Base-by-base conservation (phyloP, 2,113 vertebrate species). In the Plotosus lineatus region DNA sequence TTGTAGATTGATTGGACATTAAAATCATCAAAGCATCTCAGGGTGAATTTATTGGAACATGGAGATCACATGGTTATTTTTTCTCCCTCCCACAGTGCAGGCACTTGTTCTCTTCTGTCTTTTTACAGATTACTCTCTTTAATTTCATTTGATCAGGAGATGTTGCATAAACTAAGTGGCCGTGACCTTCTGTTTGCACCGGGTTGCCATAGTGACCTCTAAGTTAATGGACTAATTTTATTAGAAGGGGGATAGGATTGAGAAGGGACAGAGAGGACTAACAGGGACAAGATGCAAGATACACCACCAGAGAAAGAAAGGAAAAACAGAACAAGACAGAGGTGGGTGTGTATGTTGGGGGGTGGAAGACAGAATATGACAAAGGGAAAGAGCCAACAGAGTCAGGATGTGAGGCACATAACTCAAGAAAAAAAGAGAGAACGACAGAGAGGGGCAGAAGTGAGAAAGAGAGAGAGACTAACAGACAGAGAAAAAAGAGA, bases 201-300 rank as follows among this genome's bases (percentile, higher is more conserved):
- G 23, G 75, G 76, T 78, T 78, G 76, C 48, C 61, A 40, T 78
- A 33, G 60, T 40, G 46, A 66, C 60, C 46, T 38, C 38, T 66
- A 66, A 66, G 21, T 46, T 36, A 61, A 44, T 53, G 46, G 19
- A 61, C 4, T 66, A 40, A 78, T 78, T 63, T 9, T 40, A 51
- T 78, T 65, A 66, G 66, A 6, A 33, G 46, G 17, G 15, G 8
- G 21, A 9, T 15, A 48, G 40, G 23, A 23, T 26, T 44, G 40
- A 21, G 28, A 36, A 5, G 10, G 40, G 15, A 21, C 6, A 21
- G 75, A 61, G 19, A 10, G 26, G 15, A 68, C 23, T 42, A n/a
- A 58, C n/a, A 65, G 44, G 33, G 14, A 61, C 26, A 53, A 31
- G 15, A 44, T 46, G 40, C 9, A 33, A 33, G 31, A 74, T 5